These are phyloP conservation scores for Priapulus caudatus DNA, from an alignment of 2,888 invertebrate species.

Conservation along the genomic window DNA sequence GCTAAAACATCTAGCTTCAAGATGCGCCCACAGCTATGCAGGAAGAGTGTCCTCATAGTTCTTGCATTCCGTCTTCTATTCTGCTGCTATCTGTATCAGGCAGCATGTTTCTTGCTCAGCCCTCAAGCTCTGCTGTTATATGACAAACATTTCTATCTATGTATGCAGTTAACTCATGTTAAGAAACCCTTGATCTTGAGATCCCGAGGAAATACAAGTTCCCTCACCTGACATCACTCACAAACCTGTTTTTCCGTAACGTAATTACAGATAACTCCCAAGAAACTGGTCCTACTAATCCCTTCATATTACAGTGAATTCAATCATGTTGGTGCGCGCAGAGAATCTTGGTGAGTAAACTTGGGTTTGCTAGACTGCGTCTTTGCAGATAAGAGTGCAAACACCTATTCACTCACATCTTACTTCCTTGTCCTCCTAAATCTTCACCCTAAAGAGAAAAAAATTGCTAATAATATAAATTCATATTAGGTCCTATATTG, in stretches of 20 bases:
- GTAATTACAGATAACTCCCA: constrained; percentile 38
- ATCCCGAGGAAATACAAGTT: too few relatives aligned
- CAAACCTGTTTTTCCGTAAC: constrained; percentile 38
- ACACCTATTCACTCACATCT: constrained; percentile 39
- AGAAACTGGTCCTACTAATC: constrained; percentile 41
- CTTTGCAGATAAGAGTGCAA: constrained; percentile 39
- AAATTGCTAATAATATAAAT: too few relatives aligned
- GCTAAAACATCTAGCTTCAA: too few relatives aligned
- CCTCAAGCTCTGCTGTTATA: constrained; percentile 37
- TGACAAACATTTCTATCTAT: too few relatives aligned
- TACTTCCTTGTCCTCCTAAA: constrained; percentile 41
- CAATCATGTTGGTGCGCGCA: constrained; percentile 38
- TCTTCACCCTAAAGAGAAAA: constrained; percentile 37
- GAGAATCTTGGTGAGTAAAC: constrained; percentile 39
- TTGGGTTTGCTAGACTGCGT: constrained; percentile 39
- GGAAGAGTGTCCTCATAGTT: constrained; percentile 40
- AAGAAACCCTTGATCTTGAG: too few relatives aligned
- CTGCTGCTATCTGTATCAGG: constrained; percentile 38
- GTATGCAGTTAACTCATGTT: too few relatives aligned
- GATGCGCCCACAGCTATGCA: constrained; percentile 33
- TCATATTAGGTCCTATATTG: too few relatives aligned
- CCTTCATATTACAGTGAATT: constrained; percentile 41
- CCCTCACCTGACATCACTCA: too few relatives aligned
- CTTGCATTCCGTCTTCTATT: constrained; percentile 41
- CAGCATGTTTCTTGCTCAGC: constrained; percentile 37